These are phyloP conservation scores for Battus philenor DNA, from an alignment of 1,140 invertebrate genomes.

Conservation along the genomic window DNA sequence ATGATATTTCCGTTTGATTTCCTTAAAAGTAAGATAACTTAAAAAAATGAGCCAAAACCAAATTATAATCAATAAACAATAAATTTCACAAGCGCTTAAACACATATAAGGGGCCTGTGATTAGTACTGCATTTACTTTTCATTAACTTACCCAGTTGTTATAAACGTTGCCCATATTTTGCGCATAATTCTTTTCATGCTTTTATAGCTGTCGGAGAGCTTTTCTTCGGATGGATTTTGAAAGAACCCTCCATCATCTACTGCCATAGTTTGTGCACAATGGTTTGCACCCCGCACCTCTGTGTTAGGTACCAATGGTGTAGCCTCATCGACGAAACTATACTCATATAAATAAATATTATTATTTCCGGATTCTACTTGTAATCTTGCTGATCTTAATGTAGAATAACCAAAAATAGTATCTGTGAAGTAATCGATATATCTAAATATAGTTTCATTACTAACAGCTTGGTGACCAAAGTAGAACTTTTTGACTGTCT, in stretches of 20 bases:
- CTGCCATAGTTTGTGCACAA: conserved; percentile 13
- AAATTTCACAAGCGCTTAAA: too few relatives aligned
- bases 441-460: conserved; percentile 19
- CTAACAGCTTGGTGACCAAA: conserved; percentile 24
- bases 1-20: too few relatives aligned
- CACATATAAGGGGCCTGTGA: too few relatives aligned
- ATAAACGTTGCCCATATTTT: neutral
- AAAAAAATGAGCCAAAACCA: too few relatives aligned
- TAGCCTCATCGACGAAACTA: neutral
- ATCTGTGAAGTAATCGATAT: conserved; percentile 32
- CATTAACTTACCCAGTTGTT: neutral
- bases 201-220: neutral
- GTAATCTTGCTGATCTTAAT: conserved; percentile 19
- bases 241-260: neutral
- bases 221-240: neutral
- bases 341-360: conserved; percentile 31
- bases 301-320: conserved; percentile 7
- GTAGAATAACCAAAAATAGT: conserved; percentile 27
- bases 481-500: conserved; percentile 29
- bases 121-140: too few relatives aligned
- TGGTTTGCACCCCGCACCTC: conserved; percentile 19
- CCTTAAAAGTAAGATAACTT: too few relatives aligned
- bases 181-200: neutral
- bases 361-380: conserved; percentile 24
- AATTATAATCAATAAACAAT: too few relatives aligned